Base-by-base conservation (phyloP, 1,140 invertebrate species). In the Calycopis cecrops region DNA sequence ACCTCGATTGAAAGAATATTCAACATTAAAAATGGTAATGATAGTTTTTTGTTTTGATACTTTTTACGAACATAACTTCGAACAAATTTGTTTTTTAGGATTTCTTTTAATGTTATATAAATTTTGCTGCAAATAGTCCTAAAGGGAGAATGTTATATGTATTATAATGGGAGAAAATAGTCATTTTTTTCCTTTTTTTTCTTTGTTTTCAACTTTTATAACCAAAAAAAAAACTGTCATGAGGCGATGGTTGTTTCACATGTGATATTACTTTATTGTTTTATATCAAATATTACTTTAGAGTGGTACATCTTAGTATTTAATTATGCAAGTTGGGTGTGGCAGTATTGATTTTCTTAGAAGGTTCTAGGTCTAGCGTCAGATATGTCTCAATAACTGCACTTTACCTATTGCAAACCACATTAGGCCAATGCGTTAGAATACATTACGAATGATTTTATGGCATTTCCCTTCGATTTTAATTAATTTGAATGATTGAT, bases 1-100 rank as follows among this genome's bases (percentile, higher is more conserved):
- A 35, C 35, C 40, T 21, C 57, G 60, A 59, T 59, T 62, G 66
- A 69, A 62, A 64, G 55, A 60, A 55, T 54, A 69, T 66, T 75
- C 67, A 56, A 60, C 57, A 61, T 60, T 68, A 85, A 87, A 85
- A 87, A 87, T 87, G 84, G 84, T 87, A 87, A 85, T 76, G 79
- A 85, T 87, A 85, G 81, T 87, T 87, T 87, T 87, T 87, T 87
- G 84, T 87, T 87, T 87, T 87, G 84, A 80, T 85, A 87, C 80
- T 85, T 85, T 86, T 85, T 80, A 77, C 65, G 61, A 80, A 81
- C 71, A 84, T 78, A 69, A 73, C 75, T 69, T 77, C 69, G 64
- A 73, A 71, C 61, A 69, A 73, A 69, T 69, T 71, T 69, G 59
- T 76, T 42, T 53, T n/a, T 53, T 9, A 44, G 9, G 34, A 6